Conservation (phyloP, 2,888 invertebrate genomes). For the Athalia cordata region DNA sequence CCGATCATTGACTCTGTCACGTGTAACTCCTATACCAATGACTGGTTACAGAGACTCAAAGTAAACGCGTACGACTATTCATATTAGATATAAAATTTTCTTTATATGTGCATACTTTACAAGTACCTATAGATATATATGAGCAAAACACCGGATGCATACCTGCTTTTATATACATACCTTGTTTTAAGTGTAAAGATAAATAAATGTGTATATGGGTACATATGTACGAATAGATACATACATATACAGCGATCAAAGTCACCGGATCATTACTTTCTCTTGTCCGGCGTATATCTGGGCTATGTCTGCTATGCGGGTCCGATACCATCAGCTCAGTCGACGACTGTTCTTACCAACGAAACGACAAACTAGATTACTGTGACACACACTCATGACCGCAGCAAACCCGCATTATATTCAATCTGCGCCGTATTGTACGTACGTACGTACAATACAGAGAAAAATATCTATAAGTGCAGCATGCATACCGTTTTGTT, state of each 20-base stretch:
- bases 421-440: constrained; percentile 28
- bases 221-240: not conserved
- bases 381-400: constrained; percentile 41
- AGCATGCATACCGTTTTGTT: constrained; percentile 36
- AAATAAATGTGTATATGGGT: not conserved
- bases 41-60: constrained; percentile 11
- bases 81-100: not conserved
- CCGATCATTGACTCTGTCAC: constrained; percentile 42
- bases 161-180: too few relatives aligned
- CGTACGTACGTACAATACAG: not conserved
- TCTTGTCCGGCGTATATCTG: constrained; percentile 51
- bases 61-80: not conserved
- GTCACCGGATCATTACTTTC: constrained; percentile 59
- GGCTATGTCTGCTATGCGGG: constrained; percentile 55
- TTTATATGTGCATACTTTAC: too few relatives aligned
- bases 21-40: constrained; percentile 30
- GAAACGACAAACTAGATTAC: constrained; percentile 50
- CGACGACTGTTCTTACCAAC: constrained; percentile 46
- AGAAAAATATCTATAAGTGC: too few relatives aligned
- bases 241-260: constrained; percentile 52
- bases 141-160: not conserved
- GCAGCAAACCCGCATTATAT: constrained; percentile 46
- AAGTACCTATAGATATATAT: not conserved
- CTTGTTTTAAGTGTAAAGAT: too few relatives aligned
- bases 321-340: constrained; percentile 45